phyloP scores from a whole-genome alignment of 2,888 invertebrate genomes.

The Digitonthophagus gazella region DNA sequence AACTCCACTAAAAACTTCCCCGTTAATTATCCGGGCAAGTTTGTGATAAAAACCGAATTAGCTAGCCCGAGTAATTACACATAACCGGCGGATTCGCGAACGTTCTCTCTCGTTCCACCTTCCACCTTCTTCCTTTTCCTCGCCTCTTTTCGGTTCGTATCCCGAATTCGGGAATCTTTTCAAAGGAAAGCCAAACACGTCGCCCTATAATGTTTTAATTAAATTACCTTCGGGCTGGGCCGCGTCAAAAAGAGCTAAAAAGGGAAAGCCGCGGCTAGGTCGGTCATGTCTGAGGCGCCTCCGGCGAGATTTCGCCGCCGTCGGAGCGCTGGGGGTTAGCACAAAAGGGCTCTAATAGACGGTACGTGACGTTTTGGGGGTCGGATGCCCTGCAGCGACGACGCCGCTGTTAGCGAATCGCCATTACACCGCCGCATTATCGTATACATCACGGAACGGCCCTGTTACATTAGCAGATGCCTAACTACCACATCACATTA shows the following conservation, averaged over 20 bases:
- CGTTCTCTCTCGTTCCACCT: neutral
- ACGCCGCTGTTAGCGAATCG: slow-evolving; percentile 12
- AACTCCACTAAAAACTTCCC: neutral
- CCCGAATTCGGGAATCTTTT: neutral
- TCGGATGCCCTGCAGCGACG: neutral
- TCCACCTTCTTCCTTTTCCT: neutral
- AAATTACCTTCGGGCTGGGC: neutral
- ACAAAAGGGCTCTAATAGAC: neutral
- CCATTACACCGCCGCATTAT: slow-evolving; percentile 12
- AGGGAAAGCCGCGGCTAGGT: neutral
- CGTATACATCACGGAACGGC: slow-evolving; percentile 12
- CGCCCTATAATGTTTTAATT: neutral
- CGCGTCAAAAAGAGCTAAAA: neutral
- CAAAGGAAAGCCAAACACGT: neutral
- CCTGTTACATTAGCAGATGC: slow-evolving; percentile 16
- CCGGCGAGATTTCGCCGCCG: neutral
- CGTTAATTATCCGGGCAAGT: neutral
- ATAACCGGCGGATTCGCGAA: neutral
- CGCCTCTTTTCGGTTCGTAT: neutral
- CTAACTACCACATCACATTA: slow-evolving; percentile 18
- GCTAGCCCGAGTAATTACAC: neutral
- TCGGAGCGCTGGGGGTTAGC: neutral
- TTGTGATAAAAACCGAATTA: neutral
- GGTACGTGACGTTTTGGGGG: neutral
- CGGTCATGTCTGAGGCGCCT: neutral